phyloP scores from a whole-genome alignment of 2,888 invertebrate genomes.

The Melolontha melolontha region DNA sequence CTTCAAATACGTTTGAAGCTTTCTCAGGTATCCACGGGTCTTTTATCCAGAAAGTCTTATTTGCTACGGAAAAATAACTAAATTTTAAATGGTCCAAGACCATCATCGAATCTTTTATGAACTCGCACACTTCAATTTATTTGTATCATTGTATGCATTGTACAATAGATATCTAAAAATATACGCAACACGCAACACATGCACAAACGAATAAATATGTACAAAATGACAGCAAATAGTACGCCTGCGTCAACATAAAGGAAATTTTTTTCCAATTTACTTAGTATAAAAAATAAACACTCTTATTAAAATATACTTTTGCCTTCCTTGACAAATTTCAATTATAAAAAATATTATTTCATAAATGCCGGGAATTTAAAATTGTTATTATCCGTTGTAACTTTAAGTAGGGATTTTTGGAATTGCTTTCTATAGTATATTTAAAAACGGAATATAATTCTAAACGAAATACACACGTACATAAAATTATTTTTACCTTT shows the following conservation, averaged over 20 bases:
- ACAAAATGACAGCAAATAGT: constrained; percentile 35
- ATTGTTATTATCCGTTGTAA: too few species aligned
- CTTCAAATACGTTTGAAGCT: constrained; percentile 95
- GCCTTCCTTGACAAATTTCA: too few species aligned
- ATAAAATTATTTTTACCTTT: too few species aligned
- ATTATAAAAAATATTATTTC: too few species aligned
- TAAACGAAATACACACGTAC: too few species aligned
- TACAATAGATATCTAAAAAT: constrained; percentile 45
- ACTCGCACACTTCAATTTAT: constrained; percentile 61
- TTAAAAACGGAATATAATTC: too few species aligned
- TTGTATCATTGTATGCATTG: constrained; percentile 55
- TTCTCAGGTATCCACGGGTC: constrained; percentile 83
- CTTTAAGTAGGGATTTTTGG: too few species aligned
- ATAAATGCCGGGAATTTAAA: too few species aligned
- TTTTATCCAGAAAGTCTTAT: constrained; percentile 67
- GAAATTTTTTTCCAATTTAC: background rate
- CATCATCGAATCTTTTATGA: constrained; percentile 65
- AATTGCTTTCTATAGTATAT: too few species aligned
- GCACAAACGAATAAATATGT: constrained; percentile 52
- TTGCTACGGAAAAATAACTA: constrained; percentile 63
- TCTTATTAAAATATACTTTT: too few species aligned
- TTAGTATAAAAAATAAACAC: too few species aligned
- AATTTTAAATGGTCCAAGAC: constrained; percentile 66
- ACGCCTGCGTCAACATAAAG: constrained; percentile 40
- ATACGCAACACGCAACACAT: constrained; percentile 58